These are phyloP conservation scores for Antennarius striatus DNA, from an alignment of 2,113 vertebrate species.

Conservation along the genomic window DNA sequence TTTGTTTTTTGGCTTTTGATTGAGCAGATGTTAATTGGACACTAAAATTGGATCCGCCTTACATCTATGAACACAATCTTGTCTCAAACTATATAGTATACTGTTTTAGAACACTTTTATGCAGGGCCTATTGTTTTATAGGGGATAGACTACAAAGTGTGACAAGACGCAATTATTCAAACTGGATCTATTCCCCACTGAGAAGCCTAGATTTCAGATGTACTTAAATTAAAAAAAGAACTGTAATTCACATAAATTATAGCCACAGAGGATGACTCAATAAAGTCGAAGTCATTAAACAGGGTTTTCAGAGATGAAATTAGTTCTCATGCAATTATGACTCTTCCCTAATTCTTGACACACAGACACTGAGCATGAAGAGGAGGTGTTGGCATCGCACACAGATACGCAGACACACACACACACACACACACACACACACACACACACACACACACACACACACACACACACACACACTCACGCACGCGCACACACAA, in stretches of 20 bases:
- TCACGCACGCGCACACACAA: not conserved
- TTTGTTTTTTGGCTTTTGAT: no score
- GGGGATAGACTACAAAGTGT: conserved; percentile 22
- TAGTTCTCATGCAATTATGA: conserved; percentile 76
- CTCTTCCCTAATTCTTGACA: conserved; percentile 69
- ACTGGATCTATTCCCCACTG: conserved; percentile 57
- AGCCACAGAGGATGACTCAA: conserved; percentile 67
- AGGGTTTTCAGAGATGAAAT: conserved; percentile 75
- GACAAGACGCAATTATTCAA: conserved; percentile 59
- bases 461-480: conserved; percentile 1
- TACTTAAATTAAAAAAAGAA: conserved; percentile 61
- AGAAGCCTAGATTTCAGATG: conserved; percentile 61
- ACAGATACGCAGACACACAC: not conserved
- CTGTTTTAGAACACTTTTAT: conserved; percentile 24
- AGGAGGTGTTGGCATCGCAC: conserved; percentile 22
- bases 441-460: not conserved
- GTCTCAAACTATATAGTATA: conserved; percentile 2
- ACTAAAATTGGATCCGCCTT: conserved; percentile 3
- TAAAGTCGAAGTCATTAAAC: conserved; percentile 68
- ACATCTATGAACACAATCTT: conserved; percentile 3
- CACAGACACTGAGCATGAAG: conserved; percentile 56
- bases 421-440: conserved; percentile 9
- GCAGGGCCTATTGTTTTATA: conserved; percentile 15
- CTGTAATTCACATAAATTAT: conserved; percentile 67
- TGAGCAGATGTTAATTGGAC: not conserved